phyloP scores from a whole-genome alignment of 2,888 invertebrate species.

The Teleiodes luculella region DNA sequence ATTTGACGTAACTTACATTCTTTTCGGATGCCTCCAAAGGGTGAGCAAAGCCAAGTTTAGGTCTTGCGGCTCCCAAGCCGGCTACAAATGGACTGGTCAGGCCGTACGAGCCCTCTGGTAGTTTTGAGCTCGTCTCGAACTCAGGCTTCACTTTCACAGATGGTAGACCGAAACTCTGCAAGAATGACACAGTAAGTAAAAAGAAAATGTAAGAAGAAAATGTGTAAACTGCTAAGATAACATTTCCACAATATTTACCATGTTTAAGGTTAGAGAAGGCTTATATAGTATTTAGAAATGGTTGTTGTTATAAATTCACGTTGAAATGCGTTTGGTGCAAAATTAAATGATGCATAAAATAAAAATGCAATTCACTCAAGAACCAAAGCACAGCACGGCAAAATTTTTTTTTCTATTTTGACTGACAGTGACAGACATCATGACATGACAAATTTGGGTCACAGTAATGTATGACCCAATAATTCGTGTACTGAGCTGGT shows the following conservation, averaged over 20 bases:
- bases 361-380: background rate
- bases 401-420: background rate
- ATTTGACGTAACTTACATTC: constrained; percentile 80
- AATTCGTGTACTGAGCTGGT: too few relatives aligned
- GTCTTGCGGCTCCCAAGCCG: constrained; percentile 75
- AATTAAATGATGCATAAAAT: background rate
- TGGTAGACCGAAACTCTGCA: constrained; percentile 83
- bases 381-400: background rate
- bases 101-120: constrained; percentile 80
- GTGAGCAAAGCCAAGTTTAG: constrained; percentile 78
- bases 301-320: too few relatives aligned
- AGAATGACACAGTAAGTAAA: constrained; percentile 23
- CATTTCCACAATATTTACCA: too few relatives aligned
- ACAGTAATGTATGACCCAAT: too few relatives aligned
- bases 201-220: background rate
- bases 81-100: constrained; percentile 81
- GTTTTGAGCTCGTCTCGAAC: constrained; percentile 55
- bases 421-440: too few relatives aligned
- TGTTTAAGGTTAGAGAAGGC: too few relatives aligned
- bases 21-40: constrained; percentile 83
- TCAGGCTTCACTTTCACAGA: constrained; percentile 79
- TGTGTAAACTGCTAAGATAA: too few relatives aligned
- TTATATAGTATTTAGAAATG: background rate
- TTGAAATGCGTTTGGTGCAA: background rate
- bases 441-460: too few relatives aligned